phyloP scores from a whole-genome alignment of 2,888 invertebrate species.

The Orchesella flavescens region DNA sequence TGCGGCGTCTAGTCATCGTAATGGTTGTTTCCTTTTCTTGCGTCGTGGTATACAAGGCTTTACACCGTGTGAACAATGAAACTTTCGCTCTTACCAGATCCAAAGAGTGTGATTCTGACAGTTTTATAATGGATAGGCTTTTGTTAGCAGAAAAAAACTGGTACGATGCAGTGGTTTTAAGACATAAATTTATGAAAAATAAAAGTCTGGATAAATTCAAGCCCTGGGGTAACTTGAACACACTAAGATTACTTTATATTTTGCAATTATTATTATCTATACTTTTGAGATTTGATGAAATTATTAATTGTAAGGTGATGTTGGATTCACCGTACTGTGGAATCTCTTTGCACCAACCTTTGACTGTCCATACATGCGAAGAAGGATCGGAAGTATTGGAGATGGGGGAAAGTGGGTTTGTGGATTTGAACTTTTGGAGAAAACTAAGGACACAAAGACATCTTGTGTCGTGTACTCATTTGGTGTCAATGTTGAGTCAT shows the following conservation, averaged over 20 bases:
- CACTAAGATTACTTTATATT: not conserved
- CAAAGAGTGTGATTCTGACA: not conserved
- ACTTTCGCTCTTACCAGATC: too few relatives aligned
- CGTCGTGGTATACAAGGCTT: too few relatives aligned
- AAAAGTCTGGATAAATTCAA: not conserved
- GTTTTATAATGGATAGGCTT: conserved; percentile 6
- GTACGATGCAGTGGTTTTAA: not conserved
- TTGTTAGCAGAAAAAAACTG: not conserved
- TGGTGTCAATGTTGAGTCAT: conserved; percentile 34
- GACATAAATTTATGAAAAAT: not conserved
- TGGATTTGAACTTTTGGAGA: conserved; percentile 10
- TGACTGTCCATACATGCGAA: conserved; percentile 10
- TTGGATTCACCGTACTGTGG: conserved; percentile 11
- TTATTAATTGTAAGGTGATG: conserved; percentile 3
- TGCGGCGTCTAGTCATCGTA: too few relatives aligned
- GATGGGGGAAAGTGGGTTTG: conserved; percentile 35
- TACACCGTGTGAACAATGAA: too few relatives aligned
- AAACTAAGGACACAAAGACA: not conserved
- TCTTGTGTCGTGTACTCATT: conserved; percentile 50
- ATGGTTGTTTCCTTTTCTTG: too few relatives aligned
- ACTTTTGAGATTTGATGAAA: not conserved
- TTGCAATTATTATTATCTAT: not conserved
- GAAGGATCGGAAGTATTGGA: conserved; percentile 14
- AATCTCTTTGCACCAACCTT: conserved; percentile 17
- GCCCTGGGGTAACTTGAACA: not conserved